These are phyloP conservation scores for Zelostemma sp. DNA, from an alignment of 1,140 invertebrate species.

Conservation along the genomic window DNA sequence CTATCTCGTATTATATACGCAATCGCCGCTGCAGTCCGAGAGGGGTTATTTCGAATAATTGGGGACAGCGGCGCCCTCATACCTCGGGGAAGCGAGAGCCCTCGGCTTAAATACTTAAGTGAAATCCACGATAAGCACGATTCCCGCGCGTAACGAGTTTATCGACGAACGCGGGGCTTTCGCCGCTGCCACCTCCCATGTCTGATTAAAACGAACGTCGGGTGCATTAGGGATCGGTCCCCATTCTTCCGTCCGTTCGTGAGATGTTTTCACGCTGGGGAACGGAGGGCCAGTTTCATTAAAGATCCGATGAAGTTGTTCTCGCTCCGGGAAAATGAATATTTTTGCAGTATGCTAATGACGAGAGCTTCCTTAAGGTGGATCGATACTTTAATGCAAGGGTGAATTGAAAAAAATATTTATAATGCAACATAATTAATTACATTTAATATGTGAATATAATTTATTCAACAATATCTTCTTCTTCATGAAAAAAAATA, in stretches of 20 bases:
- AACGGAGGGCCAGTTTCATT: neutral
- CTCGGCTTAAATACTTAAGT: conserved; percentile 64
- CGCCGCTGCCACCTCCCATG: conserved; percentile 10
- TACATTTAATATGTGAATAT: no score
- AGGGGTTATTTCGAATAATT: conserved; percentile 56
- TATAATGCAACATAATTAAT: no score
- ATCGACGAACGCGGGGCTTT: conserved; percentile 48
- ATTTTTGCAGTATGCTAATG: no score
- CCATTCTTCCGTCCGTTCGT: conserved; percentile 21
- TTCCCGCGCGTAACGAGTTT: conserved; percentile 67
- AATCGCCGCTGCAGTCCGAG: conserved; percentile 47
- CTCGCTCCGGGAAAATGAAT: no score
- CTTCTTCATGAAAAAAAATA: no score
- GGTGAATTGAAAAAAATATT: no score
- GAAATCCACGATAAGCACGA: conserved; percentile 68
- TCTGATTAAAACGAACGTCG: conserved; percentile 41
- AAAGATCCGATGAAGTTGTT: no score
- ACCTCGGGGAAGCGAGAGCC: conserved; percentile 16
- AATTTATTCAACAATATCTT: no score
- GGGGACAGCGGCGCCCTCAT: conserved; percentile 36
- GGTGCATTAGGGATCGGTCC: conserved; percentile 24
- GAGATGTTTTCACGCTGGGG: conserved; percentile 35
- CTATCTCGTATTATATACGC: conserved; percentile 35
- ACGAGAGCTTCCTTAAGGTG: no score
- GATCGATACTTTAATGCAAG: no score